Evolutionary conservation across 2,797 vertebrate genomes (phyloP).

Genomic region (Trichosurus vulpecula): DNA sequence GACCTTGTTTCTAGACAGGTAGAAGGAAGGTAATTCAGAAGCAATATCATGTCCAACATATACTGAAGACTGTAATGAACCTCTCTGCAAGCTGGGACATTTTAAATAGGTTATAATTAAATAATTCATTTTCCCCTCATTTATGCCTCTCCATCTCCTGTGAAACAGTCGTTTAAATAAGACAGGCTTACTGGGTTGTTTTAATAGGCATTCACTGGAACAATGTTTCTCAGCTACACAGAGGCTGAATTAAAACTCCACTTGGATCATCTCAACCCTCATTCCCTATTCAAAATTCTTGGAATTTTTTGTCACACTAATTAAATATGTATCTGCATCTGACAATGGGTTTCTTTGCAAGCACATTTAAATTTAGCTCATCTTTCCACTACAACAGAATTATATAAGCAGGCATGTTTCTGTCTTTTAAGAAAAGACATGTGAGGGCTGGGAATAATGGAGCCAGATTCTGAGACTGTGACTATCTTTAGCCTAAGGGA

Average conservation of each 20-base stretch:
- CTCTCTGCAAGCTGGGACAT: neutral
- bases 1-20: neutral
- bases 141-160: slow-evolving; percentile 37
- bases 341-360: slow-evolving; percentile 58
- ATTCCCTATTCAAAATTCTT: slow-evolving; percentile 39
- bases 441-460: neutral
- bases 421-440: slow-evolving; percentile 23
- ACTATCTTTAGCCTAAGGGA: slow-evolving; percentile 35
- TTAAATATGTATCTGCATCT: slow-evolving; percentile 63
- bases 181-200: slow-evolving; percentile 5
- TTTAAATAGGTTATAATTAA: slow-evolving; percentile 45
- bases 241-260: slow-evolving; percentile 60
- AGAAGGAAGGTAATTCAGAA: neutral
- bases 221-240: slow-evolving; percentile 52
- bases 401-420: slow-evolving; percentile 50
- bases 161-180: slow-evolving; percentile 44
- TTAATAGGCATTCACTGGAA: slow-evolving; percentile 46
- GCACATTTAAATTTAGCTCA: slow-evolving; percentile 62
- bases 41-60: accelerated
- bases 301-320: slow-evolving; percentile 48
- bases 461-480: neutral
- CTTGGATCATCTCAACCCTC: slow-evolving; percentile 69
- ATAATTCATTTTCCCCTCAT: slow-evolving; percentile 14
- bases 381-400: slow-evolving; percentile 42
- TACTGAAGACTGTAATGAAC: neutral